phyloP scores from a whole-genome alignment of 2,888 invertebrate species.

The Phalera bucephala region DNA sequence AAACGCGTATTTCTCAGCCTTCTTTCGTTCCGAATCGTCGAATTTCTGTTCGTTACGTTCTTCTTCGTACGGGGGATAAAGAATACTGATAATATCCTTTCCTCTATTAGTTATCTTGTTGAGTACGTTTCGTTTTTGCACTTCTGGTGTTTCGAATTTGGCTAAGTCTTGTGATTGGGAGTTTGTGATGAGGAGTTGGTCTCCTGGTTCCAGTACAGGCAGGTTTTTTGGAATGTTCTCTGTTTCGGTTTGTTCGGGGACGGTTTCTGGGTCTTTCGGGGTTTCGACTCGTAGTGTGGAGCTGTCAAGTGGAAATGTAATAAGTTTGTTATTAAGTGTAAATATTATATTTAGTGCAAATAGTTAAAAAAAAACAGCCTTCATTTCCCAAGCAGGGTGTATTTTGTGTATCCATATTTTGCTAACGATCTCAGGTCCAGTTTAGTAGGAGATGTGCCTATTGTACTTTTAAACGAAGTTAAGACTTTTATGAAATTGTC shows the following conservation, averaged over 20 bases:
- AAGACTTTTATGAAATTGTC: no score
- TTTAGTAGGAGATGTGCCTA: no score
- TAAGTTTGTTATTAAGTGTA: no score
- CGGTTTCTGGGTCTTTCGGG: conserved; percentile 21
- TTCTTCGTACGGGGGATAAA: conserved; percentile 72
- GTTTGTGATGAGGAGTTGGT: conserved; percentile 82
- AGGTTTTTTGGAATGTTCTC: conserved; percentile 53
- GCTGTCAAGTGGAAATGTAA: no score
- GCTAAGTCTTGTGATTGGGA: conserved; percentile 33
- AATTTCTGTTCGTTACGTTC: conserved; percentile 68
- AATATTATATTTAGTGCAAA: no score
- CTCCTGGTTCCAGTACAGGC: conserved; percentile 85
- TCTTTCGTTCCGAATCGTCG: conserved; percentile 70
- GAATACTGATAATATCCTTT: conserved; percentile 72
- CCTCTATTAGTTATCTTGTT: conserved; percentile 72
- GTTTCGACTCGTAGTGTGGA: conserved; percentile 29
- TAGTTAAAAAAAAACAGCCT: no score
- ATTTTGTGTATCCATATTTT: no score
- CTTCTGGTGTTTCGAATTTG: conserved; percentile 49
- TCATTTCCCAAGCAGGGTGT: no score
- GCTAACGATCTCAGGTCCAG: no score
- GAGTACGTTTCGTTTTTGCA: conserved; percentile 64
- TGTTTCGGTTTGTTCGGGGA: conserved; percentile 23
- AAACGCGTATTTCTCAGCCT: conserved; percentile 73
- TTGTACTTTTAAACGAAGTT: no score